Base-by-base conservation (phyloP, 2,888 invertebrate genomes). In the Pharmacophagus antenor region DNA sequence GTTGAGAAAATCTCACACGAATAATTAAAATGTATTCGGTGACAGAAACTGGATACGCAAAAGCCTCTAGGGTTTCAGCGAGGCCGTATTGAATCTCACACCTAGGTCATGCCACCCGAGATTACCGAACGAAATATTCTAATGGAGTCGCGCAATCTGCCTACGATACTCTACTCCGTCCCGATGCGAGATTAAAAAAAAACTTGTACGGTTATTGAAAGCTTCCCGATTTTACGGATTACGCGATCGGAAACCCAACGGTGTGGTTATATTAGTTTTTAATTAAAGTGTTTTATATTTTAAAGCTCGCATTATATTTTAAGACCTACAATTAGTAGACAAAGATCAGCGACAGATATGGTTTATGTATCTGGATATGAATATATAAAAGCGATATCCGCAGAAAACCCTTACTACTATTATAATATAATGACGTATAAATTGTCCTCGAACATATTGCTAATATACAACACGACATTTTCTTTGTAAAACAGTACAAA, bases 61-160 rank as follows among this genome's bases (percentile, higher is more conserved):
- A 52, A 58, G 61, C 67, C 68, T 70, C 72, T 67, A 70, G 68
- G 70, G 75, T 63, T 65, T 70, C 62, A 52, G 48, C 61, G 61
- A 64, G 65, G 65, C 63, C 62, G 64, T 67, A 67, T 70, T 67
- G 64, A 70, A 72, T 69, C 66, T 63, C 57, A 63, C 64, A 52
- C 58, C 67, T 68, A 66, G 72, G 69, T 67, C 67, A 64, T 57
- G 66, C 66, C 71, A 67, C 74, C 63, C 64, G 73, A 76, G 73
- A 74, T 73, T 73, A 71, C 66, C 62, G 65, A 67, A 68, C 64
- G 69, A 73, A 71, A 76, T 72, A 70, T 76, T 74, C 75, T 77
- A 75, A 79, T 76, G 71, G 70, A 73, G 64, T 57, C 37, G 55
- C 50, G 59, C 51, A 56, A 60, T 56, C 56, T 44, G 31, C 52